phyloP scores from a whole-genome alignment of 2,797 vertebrate genomes.

The Poecilia wingei region DNA sequence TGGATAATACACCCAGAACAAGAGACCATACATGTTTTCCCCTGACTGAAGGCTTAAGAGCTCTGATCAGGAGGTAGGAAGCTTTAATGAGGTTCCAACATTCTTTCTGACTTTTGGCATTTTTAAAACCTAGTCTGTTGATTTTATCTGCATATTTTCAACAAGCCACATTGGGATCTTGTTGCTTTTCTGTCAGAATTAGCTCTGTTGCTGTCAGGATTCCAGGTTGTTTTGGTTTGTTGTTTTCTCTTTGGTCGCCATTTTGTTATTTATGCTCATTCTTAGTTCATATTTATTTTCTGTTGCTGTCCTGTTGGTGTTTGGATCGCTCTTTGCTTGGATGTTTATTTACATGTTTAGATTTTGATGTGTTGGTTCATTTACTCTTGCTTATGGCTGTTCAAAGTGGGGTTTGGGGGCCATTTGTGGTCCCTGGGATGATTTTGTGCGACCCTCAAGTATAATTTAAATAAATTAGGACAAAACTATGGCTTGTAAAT shows the following conservation, averaged over 20 bases:
- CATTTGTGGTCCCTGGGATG: too few species aligned
- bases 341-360: not conserved
- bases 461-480: too few species aligned
- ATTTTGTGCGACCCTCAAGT: too few species aligned
- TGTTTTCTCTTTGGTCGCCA: not conserved
- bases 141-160: not conserved
- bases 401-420: not conserved
- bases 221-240: not conserved
- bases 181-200: conserved; percentile 17
- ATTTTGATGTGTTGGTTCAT: not conserved
- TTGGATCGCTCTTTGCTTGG: not conserved
- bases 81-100: not conserved
- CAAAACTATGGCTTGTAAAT: too few species aligned
- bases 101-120: not conserved
- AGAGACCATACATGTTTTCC: conserved; percentile 12
- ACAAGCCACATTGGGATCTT: conserved; percentile 3
- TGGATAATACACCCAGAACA: conserved; percentile 24
- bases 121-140: not conserved
- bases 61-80: not conserved
- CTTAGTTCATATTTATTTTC: not conserved
- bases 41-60: conserved; percentile 11
- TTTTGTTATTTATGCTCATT: not conserved
- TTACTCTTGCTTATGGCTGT: not conserved
- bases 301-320: not conserved
- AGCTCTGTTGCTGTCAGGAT: not conserved